phyloP scores from a whole-genome alignment of 2,888 invertebrate species.

The Rhimphoctona megacephalus region DNA sequence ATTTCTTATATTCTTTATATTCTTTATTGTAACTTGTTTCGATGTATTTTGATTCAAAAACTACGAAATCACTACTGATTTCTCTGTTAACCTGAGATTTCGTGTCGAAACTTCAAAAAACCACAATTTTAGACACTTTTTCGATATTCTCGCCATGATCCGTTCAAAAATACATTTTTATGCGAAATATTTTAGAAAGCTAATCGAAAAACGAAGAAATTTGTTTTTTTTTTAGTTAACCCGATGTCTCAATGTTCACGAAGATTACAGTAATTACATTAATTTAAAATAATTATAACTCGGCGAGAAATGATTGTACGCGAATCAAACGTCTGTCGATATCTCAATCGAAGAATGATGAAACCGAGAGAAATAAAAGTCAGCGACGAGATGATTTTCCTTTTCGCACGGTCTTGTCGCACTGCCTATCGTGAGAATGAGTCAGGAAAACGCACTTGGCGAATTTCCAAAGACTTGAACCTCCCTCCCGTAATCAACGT shows the following conservation, averaged over 20 bases:
- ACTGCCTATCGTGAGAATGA: slow-evolving; percentile 28
- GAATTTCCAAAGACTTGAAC: slow-evolving; percentile 31
- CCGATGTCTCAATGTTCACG: not conserved
- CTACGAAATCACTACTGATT: not conserved
- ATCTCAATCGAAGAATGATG: not conserved
- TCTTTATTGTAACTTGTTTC: not conserved
- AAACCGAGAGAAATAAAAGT: not conserved
- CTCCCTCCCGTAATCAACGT: not conserved
- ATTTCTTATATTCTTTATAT: too few species aligned
- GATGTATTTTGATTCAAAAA: not conserved
- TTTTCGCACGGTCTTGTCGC: not conserved
- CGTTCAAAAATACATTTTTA: not conserved
- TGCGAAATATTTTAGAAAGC: not conserved
- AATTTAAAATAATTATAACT: too few species aligned
- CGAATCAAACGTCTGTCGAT: not conserved
- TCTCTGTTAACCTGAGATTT: not conserved
- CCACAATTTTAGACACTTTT: not conserved
- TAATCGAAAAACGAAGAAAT: not conserved
- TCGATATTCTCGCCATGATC: not conserved
- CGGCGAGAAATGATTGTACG: not conserved
- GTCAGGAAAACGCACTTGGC: slow-evolving; percentile 45
- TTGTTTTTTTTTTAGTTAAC: too few species aligned
- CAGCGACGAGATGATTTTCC: slow-evolving; percentile 1
- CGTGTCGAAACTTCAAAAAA: not conserved
- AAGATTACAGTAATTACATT: not conserved